These are phyloP conservation scores for Microplitis deprimator DNA, from an alignment of 2,888 invertebrate genomes.

Conservation along the genomic window DNA sequence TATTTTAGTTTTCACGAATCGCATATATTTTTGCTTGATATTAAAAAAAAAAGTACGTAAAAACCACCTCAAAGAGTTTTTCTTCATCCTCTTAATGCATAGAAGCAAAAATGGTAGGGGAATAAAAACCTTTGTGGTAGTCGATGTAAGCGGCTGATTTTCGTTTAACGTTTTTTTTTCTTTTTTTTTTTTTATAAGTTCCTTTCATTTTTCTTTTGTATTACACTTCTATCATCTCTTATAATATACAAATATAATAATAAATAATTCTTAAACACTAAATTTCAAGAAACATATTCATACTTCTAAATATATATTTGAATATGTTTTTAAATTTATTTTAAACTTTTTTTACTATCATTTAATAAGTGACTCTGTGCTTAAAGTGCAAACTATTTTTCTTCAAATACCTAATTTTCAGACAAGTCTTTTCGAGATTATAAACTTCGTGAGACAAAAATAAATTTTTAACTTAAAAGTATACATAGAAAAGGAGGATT, in stretches of 20 bases:
- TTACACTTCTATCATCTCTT: slow-evolving; percentile 39
- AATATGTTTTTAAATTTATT: neutral
- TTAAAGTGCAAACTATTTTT: too few species aligned
- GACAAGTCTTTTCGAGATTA: too few species aligned
- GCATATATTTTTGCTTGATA: slow-evolving; percentile 30
- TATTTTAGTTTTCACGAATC: slow-evolving; percentile 5
- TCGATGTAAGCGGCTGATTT: slow-evolving; percentile 60
- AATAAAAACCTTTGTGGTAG: slow-evolving; percentile 49
- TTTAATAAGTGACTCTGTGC: too few species aligned
- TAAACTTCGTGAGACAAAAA: too few species aligned
- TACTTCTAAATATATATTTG: neutral
- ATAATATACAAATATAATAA: slow-evolving; percentile 41
- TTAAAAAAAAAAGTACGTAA: slow-evolving; percentile 39
- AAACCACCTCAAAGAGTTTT: slow-evolving; percentile 60
- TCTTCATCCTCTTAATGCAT: slow-evolving; percentile 44
- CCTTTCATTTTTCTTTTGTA: slow-evolving; percentile 17
- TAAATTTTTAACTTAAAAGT: too few species aligned
- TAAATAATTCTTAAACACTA: slow-evolving; percentile 28
- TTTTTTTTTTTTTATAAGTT: slow-evolving; percentile 51
- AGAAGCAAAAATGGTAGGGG: slow-evolving; percentile 36
- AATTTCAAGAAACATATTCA: slow-evolving; percentile 15
- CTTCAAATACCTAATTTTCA: too few species aligned
- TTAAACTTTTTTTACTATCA: too few species aligned
- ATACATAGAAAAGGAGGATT: too few species aligned
- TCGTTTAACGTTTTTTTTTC: slow-evolving; percentile 56